These are phyloP conservation scores for Oryzias curvinotus DNA, from an alignment of 2,113 vertebrate species.

Conservation along the genomic window DNA sequence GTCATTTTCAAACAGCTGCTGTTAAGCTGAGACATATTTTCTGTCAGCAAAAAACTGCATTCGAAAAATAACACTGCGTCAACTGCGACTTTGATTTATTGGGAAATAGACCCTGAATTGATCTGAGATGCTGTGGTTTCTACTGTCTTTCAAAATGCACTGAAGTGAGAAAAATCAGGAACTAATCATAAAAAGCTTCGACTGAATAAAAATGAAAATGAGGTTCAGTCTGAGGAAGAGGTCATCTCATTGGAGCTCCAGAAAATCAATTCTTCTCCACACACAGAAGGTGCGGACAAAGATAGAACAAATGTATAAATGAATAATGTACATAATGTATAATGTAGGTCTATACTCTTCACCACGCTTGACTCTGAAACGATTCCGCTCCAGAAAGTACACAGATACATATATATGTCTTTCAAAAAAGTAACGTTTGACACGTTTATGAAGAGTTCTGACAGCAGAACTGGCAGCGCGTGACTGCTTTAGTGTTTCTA, in stretches of 20 bases:
- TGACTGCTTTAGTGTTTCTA: too few relatives aligned
- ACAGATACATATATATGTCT: background rate
- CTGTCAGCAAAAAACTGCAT: too few relatives aligned
- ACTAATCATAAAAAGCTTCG: background rate
- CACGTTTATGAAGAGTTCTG: too few relatives aligned
- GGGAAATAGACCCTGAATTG: too few relatives aligned
- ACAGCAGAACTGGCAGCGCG: too few relatives aligned
- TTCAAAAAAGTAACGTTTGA: too few relatives aligned
- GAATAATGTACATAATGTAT: background rate
- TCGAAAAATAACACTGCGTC: too few relatives aligned
- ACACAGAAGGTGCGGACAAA: background rate
- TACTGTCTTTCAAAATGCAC: too few relatives aligned
- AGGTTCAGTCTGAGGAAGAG: background rate
- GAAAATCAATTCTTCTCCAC: background rate
- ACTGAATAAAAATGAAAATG: background rate
- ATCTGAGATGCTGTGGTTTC: too few relatives aligned
- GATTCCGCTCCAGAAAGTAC: background rate
- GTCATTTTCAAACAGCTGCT: background rate
- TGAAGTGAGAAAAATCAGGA: background rate
- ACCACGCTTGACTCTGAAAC: background rate
- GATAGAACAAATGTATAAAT: background rate
- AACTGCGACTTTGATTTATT: too few relatives aligned
- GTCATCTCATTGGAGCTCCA: too few relatives aligned
- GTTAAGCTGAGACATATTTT: too few relatives aligned
- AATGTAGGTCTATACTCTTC: background rate